Conservation (phyloP, 2,113 vertebrate genomes). For the Caloenas nicobarica region DNA sequence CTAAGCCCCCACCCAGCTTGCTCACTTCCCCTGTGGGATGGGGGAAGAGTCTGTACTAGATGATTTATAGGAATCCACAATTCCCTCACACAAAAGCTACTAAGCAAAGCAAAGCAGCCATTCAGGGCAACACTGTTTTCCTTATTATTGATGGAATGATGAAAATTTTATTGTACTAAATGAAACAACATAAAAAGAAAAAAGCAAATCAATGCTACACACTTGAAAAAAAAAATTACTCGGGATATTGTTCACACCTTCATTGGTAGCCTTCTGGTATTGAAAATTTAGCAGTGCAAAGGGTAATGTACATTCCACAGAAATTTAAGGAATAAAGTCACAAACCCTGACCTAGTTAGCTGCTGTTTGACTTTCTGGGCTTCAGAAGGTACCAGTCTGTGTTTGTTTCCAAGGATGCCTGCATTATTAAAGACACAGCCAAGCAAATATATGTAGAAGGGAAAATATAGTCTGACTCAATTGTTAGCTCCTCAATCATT, state of each 20-base stretch:
- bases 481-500: neutral
- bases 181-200: neutral
- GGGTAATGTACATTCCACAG: neutral
- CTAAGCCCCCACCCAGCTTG: neutral
- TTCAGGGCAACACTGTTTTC: neutral
- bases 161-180: neutral
- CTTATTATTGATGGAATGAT: neutral
- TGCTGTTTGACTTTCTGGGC: neutral
- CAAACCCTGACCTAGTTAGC: neutral
- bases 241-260: accelerated
- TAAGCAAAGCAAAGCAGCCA: neutral
- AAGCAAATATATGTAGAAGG: neutral
- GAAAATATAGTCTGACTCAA: neutral
- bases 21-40: neutral
- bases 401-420: neutral
- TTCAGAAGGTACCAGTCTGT: neutral
- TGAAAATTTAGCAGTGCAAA: neutral
- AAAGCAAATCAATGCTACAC: neutral
- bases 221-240: neutral
- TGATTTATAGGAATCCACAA: neutral
- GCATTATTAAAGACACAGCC: neutral
- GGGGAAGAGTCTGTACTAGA: too few species aligned
- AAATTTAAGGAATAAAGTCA: neutral
- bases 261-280: neutral
- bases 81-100: neutral